A percentile compares a stretch with the other conserved stretches of the same genome.
Evolutionary conservation across 1,140 invertebrate species (phyloP).

Genomic region (Pseudomyrmex flavicornis): DNA sequence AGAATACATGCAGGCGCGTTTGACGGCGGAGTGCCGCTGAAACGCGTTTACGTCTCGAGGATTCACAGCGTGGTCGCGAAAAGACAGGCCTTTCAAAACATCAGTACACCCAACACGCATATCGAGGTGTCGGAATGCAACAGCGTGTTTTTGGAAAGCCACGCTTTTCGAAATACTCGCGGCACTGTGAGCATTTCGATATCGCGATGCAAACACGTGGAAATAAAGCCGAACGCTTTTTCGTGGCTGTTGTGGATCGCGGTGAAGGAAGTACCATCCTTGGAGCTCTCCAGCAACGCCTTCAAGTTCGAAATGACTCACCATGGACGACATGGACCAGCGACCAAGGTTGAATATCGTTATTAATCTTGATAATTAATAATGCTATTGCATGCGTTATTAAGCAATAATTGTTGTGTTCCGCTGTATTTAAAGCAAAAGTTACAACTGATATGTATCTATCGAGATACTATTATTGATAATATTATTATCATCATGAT

Average conservation of each 20-base stretch:
- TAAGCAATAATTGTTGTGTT: background rate
- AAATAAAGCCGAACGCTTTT: conserved; percentile 87
- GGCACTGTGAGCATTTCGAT: conserved; percentile 87
- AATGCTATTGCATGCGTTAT: background rate
- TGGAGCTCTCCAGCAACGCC: conserved; percentile 86
- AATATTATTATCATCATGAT: conserved; percentile 10
- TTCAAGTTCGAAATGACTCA: conserved; percentile 87
- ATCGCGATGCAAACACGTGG: conserved; percentile 85
- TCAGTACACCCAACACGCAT: conserved; percentile 84
- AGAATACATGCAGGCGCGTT: conserved; percentile 85
- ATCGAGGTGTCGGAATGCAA: conserved; percentile 86
- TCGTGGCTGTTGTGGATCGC: conserved; percentile 87
- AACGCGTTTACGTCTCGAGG: conserved; percentile 84
- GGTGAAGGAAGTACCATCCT: conserved; percentile 85
- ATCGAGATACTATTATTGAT: background rate
- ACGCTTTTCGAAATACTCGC: conserved; percentile 86
- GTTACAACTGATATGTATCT: background rate
- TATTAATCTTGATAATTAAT: background rate
- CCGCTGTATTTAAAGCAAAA: background rate
- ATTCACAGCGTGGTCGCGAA: conserved; percentile 84
- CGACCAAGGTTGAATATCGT: conserved; percentile 84
- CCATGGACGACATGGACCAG: conserved; percentile 85
- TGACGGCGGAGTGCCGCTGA: conserved; percentile 81
- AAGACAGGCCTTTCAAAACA: conserved; percentile 86
- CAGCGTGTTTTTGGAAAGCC: conserved; percentile 85